Evolutionary conservation across 2,797 vertebrate genomes (phyloP), one percentile per base, ranked within the genome.

Genomic region (Halcyon leucocephala): DNA sequence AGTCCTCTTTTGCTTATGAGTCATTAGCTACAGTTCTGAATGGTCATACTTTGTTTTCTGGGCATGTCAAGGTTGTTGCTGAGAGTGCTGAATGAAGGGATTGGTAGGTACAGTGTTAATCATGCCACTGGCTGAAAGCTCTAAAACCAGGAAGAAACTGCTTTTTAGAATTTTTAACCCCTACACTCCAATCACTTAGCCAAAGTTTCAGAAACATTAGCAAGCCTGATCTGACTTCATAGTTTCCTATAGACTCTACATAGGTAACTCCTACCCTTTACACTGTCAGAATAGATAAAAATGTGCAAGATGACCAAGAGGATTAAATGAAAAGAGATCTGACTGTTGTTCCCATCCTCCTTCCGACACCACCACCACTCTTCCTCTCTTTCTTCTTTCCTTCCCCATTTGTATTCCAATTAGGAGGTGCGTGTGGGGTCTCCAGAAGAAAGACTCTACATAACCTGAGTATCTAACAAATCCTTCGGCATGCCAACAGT

Each of bases 281-380:
- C 14, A 7, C 26, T 29, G n/a, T 7, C 17, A 52, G 31, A 85
- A 60, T 4, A 69, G 46, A 57, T 14, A 80, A 74, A 88, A 89
- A 55, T 16, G 10, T 69, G 8, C 7, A 77, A 80, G 55, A 46
- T 14, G 15, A 54, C 7, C 0, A 1, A 5, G 1, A 9, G 3
- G 8, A 33, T 62, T 55, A 85, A 80, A 82, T 29, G 5, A 73
- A 85, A 69, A 69, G 5, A 48, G 13, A 46, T 31, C 21, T 69
- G 7, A 22, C 35, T 69, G 37, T 48, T 61, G 46, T 52, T 69
- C 11, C 41, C 19, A 52, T 12, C 8, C 22, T 65, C 2, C 14
- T 65, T 79, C 51, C 65, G 6, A 46, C 20, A 72, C 9, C 22
- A 69, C 16, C 8, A 54, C n/a, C 67, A 4, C 13, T 49, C 29